A percentile compares a stretch with the other conserved stretches of the same genome.
These are phyloP conservation scores for Euschistus heros DNA, from an alignment of 1,140 invertebrate genomes.

Conservation along the genomic window DNA sequence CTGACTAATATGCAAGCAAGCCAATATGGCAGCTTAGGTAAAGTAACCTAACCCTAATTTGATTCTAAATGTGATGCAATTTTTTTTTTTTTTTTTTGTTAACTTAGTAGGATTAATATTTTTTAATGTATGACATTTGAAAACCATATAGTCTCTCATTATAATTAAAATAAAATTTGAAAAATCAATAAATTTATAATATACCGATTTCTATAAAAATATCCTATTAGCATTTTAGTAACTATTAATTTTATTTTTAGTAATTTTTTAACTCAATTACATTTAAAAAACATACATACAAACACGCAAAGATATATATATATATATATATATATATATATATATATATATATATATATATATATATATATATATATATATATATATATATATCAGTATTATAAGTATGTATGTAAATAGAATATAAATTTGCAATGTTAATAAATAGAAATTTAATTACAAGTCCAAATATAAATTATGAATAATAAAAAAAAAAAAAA, in stretches of 20 bases:
- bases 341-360: no score
- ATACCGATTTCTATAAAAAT: conserved; percentile 16
- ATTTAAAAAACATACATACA: no score
- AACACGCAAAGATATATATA: no score
- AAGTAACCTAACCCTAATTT: conserved; percentile 6
- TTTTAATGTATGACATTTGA: conserved; percentile 12
- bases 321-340: no score
- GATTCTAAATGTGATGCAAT: conserved; percentile 6
- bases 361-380: no score
- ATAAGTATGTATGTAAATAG: no score
- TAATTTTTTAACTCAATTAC: background rate
- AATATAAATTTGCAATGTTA: conserved; percentile 13
- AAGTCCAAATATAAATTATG: conserved; percentile 1
- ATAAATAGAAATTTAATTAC: conserved; percentile 9
- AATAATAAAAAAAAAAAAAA: conserved; percentile 6
- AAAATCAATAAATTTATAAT: conserved; percentile 8
- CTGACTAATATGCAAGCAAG: conserved; percentile 13
- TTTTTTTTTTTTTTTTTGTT: conserved; percentile 6
- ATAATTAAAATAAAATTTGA: conserved; percentile 17
- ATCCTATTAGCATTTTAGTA: conserved; percentile 13
- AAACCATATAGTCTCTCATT: conserved; percentile 2
- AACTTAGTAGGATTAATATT: conserved; percentile 1
- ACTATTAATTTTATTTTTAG: background rate
- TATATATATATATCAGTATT: no score
- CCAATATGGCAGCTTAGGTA: conserved; percentile 9